Evolutionary conservation across 2,113 vertebrate species (phyloP), one percentile per base, ranked within the genome.

Genomic region (Sialia sialis): DNA sequence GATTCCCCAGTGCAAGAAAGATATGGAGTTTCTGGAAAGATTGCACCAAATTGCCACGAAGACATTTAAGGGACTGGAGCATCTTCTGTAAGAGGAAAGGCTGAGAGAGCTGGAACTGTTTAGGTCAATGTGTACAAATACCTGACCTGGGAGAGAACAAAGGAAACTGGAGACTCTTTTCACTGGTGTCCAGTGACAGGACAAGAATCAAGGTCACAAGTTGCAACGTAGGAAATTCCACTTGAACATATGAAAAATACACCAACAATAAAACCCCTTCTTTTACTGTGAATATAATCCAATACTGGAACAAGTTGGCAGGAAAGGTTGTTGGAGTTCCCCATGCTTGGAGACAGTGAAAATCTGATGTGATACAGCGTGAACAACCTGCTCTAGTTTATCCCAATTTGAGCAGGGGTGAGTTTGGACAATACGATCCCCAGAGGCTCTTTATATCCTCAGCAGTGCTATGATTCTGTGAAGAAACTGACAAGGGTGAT

Each of bases 311-410:
- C 8, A 41, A 62, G 36, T 52, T 60, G 15, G 34, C 59, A 80
- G 70, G 26, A 84, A 18, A 74, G 17, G 16, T 38, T 78, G 15
- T 21, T 62, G 46, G 38, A 21, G 46, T 21, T 54, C 5, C 38
- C 16, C 13, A 25, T 30, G 51, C 34, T 75, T 63, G 36, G 22
- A 83, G 49, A 27, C 29, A 48, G 39, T 30, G 20, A 64, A 58
- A 77, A 72, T 48, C 22, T 73, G 17, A 72, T 21, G 15, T 3
- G 23, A 41, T 49, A 46, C 9, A 54, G 26, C 0, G 0, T 63
- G 41, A 84, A 58, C 34, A 68, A 73, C 27, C n/a, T 87, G 18
- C 11, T 70, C 5, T 43, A 59, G 26, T 70, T 91, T 70, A 89
- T n/a, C 6, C 18, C 0, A 8, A 41, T 67, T 75, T 55, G 56